Percentiles rank a stretch among this genome's conserved stretches.
Conservation (phyloP, 2,797 vertebrate genomes). For the Macropus fuliginosus region DNA sequence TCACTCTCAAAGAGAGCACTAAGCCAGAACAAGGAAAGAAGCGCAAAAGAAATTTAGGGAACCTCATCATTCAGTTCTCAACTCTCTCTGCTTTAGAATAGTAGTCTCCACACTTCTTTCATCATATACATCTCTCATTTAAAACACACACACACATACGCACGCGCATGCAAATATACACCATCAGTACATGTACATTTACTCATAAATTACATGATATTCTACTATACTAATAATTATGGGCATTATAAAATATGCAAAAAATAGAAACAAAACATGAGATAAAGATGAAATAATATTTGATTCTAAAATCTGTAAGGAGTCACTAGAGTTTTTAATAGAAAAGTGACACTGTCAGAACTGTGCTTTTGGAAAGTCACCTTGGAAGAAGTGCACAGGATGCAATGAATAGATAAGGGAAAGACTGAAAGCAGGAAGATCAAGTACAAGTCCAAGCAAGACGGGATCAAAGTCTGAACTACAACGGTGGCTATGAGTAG, state of each 20-base stretch:
- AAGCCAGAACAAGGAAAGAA: not conserved
- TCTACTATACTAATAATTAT: not conserved
- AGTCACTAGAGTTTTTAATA: not conserved
- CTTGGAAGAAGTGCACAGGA: not conserved
- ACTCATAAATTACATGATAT: not conserved
- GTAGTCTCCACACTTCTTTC: not conserved
- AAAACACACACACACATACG: no score
- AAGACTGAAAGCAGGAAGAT: not conserved
- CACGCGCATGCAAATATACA: not conserved
- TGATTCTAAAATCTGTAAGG: not conserved
- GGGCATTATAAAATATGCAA: not conserved
- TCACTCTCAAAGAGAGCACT: not conserved
- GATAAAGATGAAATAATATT: not conserved
- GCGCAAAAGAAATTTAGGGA: not conserved
- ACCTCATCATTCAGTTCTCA: not conserved
- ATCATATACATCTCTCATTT: not conserved
- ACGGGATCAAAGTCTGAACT: not conserved
- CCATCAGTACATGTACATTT: not conserved
- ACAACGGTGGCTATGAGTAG: not conserved
- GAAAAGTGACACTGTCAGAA: not conserved
- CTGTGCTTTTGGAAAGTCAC: not conserved
- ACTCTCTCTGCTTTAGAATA: not conserved
- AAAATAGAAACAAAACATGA: not conserved
- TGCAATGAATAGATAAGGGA: not conserved
- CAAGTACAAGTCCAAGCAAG: not conserved